Percentiles rank a stretch among this genome's conserved stretches.
Conservation (phyloP, 2,888 invertebrate genomes). For the Ecdyonurus torrentis region DNA sequence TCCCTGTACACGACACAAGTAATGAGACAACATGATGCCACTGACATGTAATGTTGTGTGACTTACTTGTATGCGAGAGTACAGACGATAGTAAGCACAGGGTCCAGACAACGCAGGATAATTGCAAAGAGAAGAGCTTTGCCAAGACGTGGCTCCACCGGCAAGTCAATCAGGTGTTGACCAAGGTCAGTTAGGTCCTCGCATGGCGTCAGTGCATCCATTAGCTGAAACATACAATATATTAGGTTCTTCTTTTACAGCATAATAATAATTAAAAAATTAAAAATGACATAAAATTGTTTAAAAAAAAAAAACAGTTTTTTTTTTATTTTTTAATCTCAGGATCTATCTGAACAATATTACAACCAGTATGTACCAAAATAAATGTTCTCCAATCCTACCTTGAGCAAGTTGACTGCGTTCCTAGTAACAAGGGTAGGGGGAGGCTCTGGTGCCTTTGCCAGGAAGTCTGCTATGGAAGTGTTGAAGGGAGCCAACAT, state of each 20-base stretch:
- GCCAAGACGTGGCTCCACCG: conserved; percentile 79
- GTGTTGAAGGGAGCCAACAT: conserved; percentile 57
- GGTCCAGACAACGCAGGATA: conserved; percentile 82
- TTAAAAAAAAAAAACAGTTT: conserved; percentile 9
- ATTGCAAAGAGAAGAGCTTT: conserved; percentile 84
- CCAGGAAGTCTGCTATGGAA: conserved; percentile 66
- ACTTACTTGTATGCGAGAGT: conserved; percentile 55
- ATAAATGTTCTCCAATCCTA: too few species aligned
- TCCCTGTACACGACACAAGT: conserved; percentile 33
- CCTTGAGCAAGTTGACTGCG: conserved; percentile 41
- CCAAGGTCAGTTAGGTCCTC: conserved; percentile 82
- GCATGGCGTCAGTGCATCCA: conserved; percentile 70
- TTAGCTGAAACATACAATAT: conserved; percentile 36
- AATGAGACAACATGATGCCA: not conserved
- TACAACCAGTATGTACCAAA: too few species aligned
- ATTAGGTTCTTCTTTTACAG: not conserved
- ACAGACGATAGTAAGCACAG: conserved; percentile 79
- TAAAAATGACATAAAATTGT: too few species aligned
- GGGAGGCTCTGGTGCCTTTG: conserved; percentile 75
- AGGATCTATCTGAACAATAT: too few species aligned
- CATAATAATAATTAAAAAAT: conserved; percentile 12
- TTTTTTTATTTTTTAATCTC: not conserved
- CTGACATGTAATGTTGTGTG: not conserved
- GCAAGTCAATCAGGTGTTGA: conserved; percentile 73
- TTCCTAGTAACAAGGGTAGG: conserved; percentile 56